A percentile compares a stretch with the other conserved stretches of the same genome.
Evolutionary conservation across 1,140 invertebrate genomes (phyloP).

Genomic region (Trichogramma pretiosum): DNA sequence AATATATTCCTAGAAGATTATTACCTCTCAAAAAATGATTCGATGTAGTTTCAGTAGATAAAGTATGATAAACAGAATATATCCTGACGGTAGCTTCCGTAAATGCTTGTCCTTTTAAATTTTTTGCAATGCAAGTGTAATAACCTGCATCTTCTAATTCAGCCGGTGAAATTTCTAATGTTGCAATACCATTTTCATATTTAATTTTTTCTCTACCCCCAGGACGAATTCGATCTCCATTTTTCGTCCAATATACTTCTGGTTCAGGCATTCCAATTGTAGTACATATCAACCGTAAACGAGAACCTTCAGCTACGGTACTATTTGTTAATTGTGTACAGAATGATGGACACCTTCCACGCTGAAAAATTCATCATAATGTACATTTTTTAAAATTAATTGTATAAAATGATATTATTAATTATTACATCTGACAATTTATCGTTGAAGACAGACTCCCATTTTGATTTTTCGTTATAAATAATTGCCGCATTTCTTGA

Average conservation of each 20-base stretch:
- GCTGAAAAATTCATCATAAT: constrained; percentile 19
- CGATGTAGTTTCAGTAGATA: constrained; percentile 63
- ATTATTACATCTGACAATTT: constrained; percentile 3
- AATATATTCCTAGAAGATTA: too few relatives aligned
- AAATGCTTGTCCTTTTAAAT: constrained; percentile 59
- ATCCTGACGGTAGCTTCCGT: constrained; percentile 65
- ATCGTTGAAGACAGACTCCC: background rate
- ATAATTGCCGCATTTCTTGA: constrained; percentile 1
- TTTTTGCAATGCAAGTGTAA: constrained; percentile 66
- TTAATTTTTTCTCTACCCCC: constrained; percentile 50
- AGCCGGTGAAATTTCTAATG: constrained; percentile 63
- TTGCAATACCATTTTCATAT: constrained; percentile 59
- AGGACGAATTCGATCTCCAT: constrained; percentile 53
- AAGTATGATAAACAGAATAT: constrained; percentile 58
- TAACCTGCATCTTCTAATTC: constrained; percentile 59
- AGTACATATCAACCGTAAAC: constrained; percentile 73
- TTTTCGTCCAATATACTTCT: constrained; percentile 73
- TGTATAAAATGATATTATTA: background rate
- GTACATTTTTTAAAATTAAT: constrained; percentile 1
- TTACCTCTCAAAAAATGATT: too few relatives aligned
- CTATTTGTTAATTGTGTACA: constrained; percentile 71
- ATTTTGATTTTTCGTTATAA: constrained; percentile 2
- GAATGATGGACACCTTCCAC: constrained; percentile 66
- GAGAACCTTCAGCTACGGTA: constrained; percentile 61
- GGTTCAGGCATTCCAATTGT: constrained; percentile 75